phyloP scores from a whole-genome alignment of 2,888 invertebrate species.

The Ophion ventricosus region DNA sequence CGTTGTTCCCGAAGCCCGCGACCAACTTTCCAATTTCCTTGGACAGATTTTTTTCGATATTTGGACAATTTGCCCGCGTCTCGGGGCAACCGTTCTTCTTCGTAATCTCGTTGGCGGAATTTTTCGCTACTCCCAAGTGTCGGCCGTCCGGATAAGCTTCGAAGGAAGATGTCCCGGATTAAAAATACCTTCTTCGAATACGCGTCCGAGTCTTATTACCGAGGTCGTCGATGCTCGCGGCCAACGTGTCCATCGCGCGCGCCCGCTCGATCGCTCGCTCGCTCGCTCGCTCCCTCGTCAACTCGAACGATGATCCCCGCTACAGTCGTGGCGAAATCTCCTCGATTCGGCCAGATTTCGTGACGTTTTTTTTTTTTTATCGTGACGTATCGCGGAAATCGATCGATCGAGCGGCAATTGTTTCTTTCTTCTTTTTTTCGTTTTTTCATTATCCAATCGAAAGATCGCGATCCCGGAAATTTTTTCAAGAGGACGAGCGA shows the following conservation, averaged over 20 bases:
- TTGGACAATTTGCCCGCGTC: neutral
- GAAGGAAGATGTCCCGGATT: neutral
- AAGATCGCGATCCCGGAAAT: no score
- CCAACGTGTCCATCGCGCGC: constrained; percentile 71
- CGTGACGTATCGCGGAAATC: neutral
- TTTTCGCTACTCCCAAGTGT: constrained; percentile 23
- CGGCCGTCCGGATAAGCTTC: neutral
- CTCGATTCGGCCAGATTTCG: constrained; percentile 60
- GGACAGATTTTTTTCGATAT: constrained; percentile 7
- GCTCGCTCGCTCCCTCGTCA: constrained; percentile 72
- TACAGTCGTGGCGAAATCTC: constrained; percentile 71
- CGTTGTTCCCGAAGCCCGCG: constrained; percentile 66
- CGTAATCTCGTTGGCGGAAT: constrained; percentile 19
- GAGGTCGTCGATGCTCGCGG: constrained; percentile 35
- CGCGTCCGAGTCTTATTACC: constrained; percentile 21
- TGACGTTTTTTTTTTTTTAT: no score
- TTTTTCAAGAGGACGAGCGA: no score
- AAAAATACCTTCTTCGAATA: neutral
- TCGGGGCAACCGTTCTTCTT: constrained; percentile 33
- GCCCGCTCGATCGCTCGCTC: no score
- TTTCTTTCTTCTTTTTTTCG: no score
- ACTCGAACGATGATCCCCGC: constrained; percentile 73
- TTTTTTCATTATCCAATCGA: no score
- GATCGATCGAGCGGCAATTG: neutral
- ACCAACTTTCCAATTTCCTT: constrained; percentile 69